Evolutionary conservation across 2,113 vertebrate species (phyloP).

Genomic region (Scopus umbretta): DNA sequence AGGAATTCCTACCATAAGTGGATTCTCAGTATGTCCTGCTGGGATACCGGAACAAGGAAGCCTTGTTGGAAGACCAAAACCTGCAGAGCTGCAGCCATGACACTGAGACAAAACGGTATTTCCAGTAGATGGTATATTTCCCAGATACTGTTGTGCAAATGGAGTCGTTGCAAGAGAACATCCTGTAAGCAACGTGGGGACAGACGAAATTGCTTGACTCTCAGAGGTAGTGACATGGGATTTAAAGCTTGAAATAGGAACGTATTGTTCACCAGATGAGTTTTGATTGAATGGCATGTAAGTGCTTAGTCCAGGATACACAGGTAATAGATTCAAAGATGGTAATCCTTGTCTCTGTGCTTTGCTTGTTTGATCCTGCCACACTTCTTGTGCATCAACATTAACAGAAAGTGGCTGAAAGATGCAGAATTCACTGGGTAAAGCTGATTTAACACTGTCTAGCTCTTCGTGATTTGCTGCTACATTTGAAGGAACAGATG

Average conservation of each 20-base stretch:
- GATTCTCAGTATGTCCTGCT: conserved; percentile 59
- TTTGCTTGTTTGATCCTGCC: not conserved
- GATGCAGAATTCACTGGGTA: not conserved
- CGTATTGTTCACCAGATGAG: conserved; percentile 46
- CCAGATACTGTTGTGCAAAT: conserved; percentile 75
- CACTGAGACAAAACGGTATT: conserved; percentile 64
- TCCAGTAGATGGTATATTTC: conserved; percentile 29
- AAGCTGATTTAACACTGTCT: not conserved
- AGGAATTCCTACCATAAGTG: conserved; percentile 58
- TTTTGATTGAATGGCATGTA: conserved; percentile 42
- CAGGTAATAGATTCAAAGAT: not conserved
- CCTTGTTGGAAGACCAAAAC: conserved; percentile 63
- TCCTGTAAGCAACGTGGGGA: conserved; percentile 67
- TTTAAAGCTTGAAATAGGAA: conserved; percentile 64
- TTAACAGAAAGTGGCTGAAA: not conserved
- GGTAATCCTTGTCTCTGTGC: not conserved
- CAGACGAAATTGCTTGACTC: conserved; percentile 37
- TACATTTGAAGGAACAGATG: not conserved
- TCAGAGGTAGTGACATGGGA: conserved; percentile 18
- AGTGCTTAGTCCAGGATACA: conserved; percentile 29
- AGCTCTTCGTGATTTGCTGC: not conserved
- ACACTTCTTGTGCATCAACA: not conserved
- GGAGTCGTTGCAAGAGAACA: conserved; percentile 64
- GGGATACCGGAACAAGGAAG: conserved; percentile 42
- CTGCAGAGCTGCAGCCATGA: conserved; percentile 42